Base-by-base conservation (phyloP, 2,888 invertebrate species). In the Idaea aversata region DNA sequence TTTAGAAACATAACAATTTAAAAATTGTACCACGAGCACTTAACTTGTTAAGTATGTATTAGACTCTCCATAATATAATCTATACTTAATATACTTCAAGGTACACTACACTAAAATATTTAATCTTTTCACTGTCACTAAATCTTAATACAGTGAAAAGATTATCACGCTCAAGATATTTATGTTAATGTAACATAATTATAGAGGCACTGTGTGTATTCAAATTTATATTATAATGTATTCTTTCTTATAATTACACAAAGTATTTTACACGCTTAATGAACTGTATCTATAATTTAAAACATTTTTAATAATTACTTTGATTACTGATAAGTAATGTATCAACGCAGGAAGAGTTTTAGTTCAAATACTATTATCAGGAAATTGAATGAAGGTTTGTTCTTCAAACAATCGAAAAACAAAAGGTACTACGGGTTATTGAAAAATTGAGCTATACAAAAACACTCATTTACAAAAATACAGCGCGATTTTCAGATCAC, bases 171-270 rank as follows among this genome's bases (percentile, higher is more conserved):
- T 91, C 93, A 87, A 88, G 83, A 88, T 86, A 91, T 92, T 92
- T 92, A 93, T 93, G 93, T 93, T 93, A 93, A 93, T 91, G 91
- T 93, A 93, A 93, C 93, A 93, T 93, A 93, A 93, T 90, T 91
- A 88, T 90, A 93, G 93, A 93, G 93, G 93, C 93, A 93, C 93
- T 93, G 93, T 92, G 93, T 93, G 93, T 93, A 88, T 90, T 91
- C 90, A 79, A 79, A 77, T 88, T 85, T 90, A 90, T 88, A 87
- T 25, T 25, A 25, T 47, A 47, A 47, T 47, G 47, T 47, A 47
- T 47, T 47, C 78, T 79, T 81, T 80, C 82, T 84, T 86, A 85
- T 85, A n/a, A 81, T 84, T 83, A 86, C 82, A 87, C 82, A 82
- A 78, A 34, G 67, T 73, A 71, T 84, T 85, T 87, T 89, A 89